phyloP scores from a whole-genome alignment of 2,113 vertebrate species.

The Otus sunia region DNA sequence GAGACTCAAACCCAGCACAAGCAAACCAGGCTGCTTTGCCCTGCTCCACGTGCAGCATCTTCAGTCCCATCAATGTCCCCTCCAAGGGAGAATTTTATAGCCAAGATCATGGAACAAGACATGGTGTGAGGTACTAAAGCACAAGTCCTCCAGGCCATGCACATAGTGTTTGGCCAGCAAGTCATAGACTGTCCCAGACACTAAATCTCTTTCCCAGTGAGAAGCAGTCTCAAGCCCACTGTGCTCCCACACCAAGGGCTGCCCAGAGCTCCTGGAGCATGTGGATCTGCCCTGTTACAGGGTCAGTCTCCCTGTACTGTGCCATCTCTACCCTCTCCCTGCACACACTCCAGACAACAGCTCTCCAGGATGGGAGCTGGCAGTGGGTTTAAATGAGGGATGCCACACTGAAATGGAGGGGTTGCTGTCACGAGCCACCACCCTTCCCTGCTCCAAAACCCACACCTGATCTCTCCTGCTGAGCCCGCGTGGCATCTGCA shows the following conservation, averaged over 20 bases:
- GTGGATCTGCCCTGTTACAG: rapidly evolving
- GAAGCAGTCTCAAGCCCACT: background rate
- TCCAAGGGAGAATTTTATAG: background rate
- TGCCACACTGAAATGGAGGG: background rate
- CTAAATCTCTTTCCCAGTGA: background rate
- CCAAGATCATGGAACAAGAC: rapidly evolving
- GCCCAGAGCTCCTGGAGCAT: background rate
- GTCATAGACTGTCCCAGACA: rapidly evolving
- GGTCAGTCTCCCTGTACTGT: background rate
- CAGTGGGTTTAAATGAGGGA: rapidly evolving
- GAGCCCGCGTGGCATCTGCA: rapidly evolving
- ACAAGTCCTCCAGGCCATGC: rapidly evolving
- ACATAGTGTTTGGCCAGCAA: too few species aligned
- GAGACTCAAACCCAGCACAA: background rate
- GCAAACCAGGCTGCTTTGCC: background rate
- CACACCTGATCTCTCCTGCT: rapidly evolving
- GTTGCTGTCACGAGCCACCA: background rate
- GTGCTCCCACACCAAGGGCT: rapidly evolving
- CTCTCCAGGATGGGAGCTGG: background rate
- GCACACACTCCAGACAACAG: rapidly evolving
- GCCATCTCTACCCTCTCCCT: background rate
- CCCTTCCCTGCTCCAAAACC: background rate
- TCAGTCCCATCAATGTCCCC: rapidly evolving
- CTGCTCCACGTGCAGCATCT: rapidly evolving
- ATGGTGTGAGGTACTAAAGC: background rate